Evolutionary conservation across 2,888 invertebrate genomes (phyloP), one percentile per base, ranked within the genome.

Genomic region (Xestia c-nigrum): DNA sequence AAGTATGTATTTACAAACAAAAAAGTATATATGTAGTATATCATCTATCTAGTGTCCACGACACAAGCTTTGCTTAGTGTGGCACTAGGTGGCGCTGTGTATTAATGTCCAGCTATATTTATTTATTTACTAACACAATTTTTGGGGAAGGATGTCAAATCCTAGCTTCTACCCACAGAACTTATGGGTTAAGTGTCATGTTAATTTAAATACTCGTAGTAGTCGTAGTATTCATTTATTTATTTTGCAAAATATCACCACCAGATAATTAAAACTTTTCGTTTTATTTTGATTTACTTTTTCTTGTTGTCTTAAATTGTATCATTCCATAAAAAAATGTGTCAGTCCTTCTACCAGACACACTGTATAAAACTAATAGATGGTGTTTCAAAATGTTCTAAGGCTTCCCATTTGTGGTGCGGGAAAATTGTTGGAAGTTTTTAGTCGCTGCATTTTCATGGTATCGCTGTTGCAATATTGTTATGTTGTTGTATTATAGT

Each of bases 291-390:
- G 24, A 6, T 14, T 5, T 57, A 40, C 12, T 19, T 3, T 19
- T 5, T 38, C 2, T 9, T 61, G 9, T 38, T 63, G 5, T 21
- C 40, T 21, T 5, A 21, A 59, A 59, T 9, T 31, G 3, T 59
- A 19, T 31, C 31, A 31, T 38, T 10, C 0, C 9, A 19, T 31
- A 61, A 9, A 19, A 64, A 40, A 24, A 5, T 14, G 1, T 24
- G 57, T n/a, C 12, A 12, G n/a, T 57, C 9, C 1, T 14, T 24
- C 24, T 24, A 57, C 55, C 12, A 64, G 43, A 43, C n/a, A 43
- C n/a, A 64, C 14, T 86, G 74, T 84, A 80, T 84, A 80, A 83
- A 86, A 81, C 76, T 85, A 86, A 85, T 87, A 84, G 85, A 83
- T 85, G 81, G 69, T 81, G 75, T 85, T 88, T 75, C 72, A 85